These are phyloP conservation scores for Ctenochaetus hawaiiensis DNA, from an alignment of 2,797 vertebrate genomes.

Conservation along the genomic window DNA sequence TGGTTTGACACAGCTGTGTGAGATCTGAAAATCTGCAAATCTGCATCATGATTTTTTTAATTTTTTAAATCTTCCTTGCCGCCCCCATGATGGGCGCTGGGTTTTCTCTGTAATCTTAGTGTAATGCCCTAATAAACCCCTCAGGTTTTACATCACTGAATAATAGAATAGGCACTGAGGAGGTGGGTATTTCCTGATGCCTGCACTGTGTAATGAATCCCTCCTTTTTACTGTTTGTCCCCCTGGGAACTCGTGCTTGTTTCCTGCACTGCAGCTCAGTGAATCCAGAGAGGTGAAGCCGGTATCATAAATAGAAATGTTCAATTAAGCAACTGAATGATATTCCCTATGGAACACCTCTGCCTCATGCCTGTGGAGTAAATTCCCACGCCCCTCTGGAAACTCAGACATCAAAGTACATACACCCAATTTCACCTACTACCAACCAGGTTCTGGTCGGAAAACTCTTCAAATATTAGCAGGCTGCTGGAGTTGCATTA, in stretches of 20 bases:
- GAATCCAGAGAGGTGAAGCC: constrained; percentile 68
- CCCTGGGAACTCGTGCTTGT: constrained; percentile 51
- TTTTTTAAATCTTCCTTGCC: constrained; percentile 76
- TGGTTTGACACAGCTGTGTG: constrained; percentile 74
- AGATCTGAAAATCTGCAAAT: constrained; percentile 76
- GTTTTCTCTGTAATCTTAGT: constrained; percentile 81
- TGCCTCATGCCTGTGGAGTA: constrained; percentile 64
- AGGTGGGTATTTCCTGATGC: constrained; percentile 65
- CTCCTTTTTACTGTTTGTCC: constrained; percentile 56
- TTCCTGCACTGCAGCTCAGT: constrained; percentile 51
- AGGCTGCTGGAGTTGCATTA: not conserved
- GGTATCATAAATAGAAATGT: constrained; percentile 79
- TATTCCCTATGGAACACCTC: constrained; percentile 65
- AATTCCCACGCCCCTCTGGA: constrained; percentile 72
- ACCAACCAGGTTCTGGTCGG: constrained; percentile 62
- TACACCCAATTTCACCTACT: constrained; percentile 36
- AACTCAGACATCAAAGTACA: constrained; percentile 76
- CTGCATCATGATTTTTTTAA: constrained; percentile 63
- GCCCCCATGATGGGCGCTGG: constrained; percentile 59
- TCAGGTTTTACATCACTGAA: constrained; percentile 76
- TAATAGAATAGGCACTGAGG: constrained; percentile 72
- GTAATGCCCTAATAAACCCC: constrained; percentile 80
- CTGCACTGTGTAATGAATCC: constrained; percentile 65
- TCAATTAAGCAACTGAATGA: constrained; percentile 77
- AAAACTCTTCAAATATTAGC: constrained; percentile 22